These are phyloP conservation scores for Cerastis leucographa DNA, from an alignment of 2,888 invertebrate species.

Conservation along the genomic window DNA sequence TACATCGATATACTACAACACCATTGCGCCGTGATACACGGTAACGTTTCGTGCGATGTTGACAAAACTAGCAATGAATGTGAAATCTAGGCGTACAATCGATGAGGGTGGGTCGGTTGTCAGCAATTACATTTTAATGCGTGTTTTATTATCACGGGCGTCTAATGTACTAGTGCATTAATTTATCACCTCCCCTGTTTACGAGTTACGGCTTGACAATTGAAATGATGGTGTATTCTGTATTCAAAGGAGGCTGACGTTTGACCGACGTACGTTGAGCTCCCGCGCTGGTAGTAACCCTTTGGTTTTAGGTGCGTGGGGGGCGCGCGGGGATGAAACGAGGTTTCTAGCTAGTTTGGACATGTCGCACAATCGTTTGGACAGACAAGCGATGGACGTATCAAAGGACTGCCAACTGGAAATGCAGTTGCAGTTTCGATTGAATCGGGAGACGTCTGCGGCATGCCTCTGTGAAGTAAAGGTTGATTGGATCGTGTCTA, in stretches of 20 bases:
- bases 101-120: conserved; percentile 73
- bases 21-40: conserved; percentile 75
- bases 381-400: conserved; percentile 90
- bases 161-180: conserved; percentile 89
- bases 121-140: conserved; percentile 89
- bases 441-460: conserved; percentile 89
- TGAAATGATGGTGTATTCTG: conserved; percentile 86
- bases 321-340: conserved; percentile 66
- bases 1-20: conserved; percentile 64
- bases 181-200: conserved; percentile 89
- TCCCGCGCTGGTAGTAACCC: conserved; percentile 66
- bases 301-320: conserved; percentile 61
- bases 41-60: not conserved
- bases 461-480: conserved; percentile 84
- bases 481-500: conserved; percentile 89
- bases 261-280: conserved; percentile 74
- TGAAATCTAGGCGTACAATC: conserved; percentile 23
- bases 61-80: conserved; percentile 70
- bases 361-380: conserved; percentile 85
- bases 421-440: conserved; percentile 89
- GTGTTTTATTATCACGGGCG: conserved; percentile 89
- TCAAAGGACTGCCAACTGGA: conserved; percentile 88
- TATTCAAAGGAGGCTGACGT: conserved; percentile 81
- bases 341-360: conserved; percentile 78
- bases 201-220: conserved; percentile 88